phyloP scores from a whole-genome alignment of 2,113 vertebrate genomes.

The Corythornis cristatus region DNA sequence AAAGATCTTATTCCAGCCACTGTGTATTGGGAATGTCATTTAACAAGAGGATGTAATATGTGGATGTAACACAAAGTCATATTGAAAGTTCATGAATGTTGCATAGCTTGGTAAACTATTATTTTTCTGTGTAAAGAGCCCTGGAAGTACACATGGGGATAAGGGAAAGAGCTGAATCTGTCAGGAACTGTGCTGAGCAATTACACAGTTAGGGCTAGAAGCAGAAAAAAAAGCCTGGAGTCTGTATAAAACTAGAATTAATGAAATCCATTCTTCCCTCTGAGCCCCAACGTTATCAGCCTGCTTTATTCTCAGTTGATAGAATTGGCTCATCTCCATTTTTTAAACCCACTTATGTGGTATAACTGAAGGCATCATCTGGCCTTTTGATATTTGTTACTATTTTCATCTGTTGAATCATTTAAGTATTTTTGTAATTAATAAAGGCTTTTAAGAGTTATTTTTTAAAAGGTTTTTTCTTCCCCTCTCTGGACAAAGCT shows the following conservation, averaged over 20 bases:
- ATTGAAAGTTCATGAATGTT: not conserved
- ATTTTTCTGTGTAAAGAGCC: not conserved
- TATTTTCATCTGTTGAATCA: slow-evolving; percentile 33
- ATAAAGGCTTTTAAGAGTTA: not conserved
- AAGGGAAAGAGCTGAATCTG: slow-evolving; percentile 9
- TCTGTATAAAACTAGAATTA: slow-evolving; percentile 37
- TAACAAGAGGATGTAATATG: not conserved
- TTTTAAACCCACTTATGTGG: not conserved
- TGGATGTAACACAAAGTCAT: not conserved
- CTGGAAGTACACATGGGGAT: not conserved
- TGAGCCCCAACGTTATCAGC: not conserved
- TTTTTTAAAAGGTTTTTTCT: not conserved
- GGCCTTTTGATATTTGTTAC: slow-evolving; percentile 9
- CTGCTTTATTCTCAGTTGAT: not conserved
- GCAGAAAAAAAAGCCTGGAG: not conserved
- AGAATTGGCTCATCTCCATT: slow-evolving; percentile 12
- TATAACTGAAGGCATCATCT: slow-evolving; percentile 11
- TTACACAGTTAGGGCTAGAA: not conserved
- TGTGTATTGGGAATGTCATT: not conserved
- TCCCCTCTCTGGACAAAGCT: not conserved
- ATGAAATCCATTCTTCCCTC: slow-evolving; percentile 36
- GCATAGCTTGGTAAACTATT: not conserved
- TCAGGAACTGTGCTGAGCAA: not conserved
- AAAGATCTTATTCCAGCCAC: not conserved
- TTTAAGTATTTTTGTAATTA: slow-evolving; percentile 38